These are phyloP conservation scores for Drosophila macrospina DNA, from an alignment of 2,888 invertebrate species.

Conservation along the genomic window DNA sequence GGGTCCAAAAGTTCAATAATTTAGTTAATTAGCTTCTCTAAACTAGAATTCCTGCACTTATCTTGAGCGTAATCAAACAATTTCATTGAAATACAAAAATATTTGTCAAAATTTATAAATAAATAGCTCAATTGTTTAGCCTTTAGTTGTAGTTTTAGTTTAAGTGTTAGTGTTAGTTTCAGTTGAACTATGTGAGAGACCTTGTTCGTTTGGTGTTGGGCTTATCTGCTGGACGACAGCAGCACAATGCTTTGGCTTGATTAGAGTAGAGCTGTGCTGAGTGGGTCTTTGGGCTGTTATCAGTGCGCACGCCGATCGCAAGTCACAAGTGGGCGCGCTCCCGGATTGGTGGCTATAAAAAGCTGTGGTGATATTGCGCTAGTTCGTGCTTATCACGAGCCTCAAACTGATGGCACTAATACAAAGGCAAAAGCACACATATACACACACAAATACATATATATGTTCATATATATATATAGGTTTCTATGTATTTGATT, in stretches of 20 bases:
- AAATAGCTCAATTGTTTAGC: background rate
- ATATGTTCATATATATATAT: background rate
- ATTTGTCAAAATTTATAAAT: background rate
- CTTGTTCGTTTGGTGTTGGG: background rate
- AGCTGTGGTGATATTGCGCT: constrained; percentile 61
- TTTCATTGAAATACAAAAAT: constrained; percentile 9
- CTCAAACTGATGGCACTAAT: constrained; percentile 38
- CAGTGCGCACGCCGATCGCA: constrained; percentile 63
- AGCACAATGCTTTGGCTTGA: constrained; percentile 18
- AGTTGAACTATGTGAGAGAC: constrained; percentile 1
- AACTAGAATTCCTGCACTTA: no score
- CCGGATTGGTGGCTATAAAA: constrained; percentile 73
- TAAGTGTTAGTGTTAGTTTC: no score
- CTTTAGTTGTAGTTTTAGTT: background rate
- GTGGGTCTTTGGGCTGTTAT: constrained; percentile 56
- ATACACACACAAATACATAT: constrained; percentile 2
- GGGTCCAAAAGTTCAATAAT: no score
- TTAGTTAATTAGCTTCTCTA: no score
- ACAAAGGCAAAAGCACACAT: constrained; percentile 1
- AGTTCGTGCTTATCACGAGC: constrained; percentile 62
- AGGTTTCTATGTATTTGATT: constrained; percentile 21
- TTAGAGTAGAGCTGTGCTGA: constrained; percentile 24
- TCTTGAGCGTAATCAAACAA: background rate
- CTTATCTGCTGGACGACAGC: constrained; percentile 39
- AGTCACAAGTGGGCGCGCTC: constrained; percentile 56